Percentiles rank a stretch among this genome's conserved stretches.
phyloP scores from a whole-genome alignment of 2,797 vertebrate species.

The Rhynchonycteris naso region DNA sequence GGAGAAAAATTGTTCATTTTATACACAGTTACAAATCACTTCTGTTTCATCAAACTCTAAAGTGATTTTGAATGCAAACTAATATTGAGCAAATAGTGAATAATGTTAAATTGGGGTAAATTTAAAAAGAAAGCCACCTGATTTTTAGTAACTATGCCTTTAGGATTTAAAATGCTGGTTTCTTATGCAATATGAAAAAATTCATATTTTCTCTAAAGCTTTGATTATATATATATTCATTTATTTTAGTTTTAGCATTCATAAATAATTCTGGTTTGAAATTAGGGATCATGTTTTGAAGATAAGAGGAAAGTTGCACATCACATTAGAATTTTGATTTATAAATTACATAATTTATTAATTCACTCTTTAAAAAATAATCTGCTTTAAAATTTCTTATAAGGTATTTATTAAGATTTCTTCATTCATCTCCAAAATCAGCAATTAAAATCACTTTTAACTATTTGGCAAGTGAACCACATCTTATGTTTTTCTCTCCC shows the following conservation, averaged over 20 bases:
- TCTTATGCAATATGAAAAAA: background rate
- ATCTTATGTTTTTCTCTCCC: background rate
- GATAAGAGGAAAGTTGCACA: background rate
- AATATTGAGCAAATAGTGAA: background rate
- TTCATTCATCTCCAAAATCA: background rate
- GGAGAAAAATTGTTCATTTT: constrained; percentile 15
- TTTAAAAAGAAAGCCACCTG: constrained; percentile 18
- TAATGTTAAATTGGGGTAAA: background rate
- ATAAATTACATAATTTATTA: constrained; percentile 6
- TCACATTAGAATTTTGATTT: constrained; percentile 18
- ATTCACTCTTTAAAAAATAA: background rate
- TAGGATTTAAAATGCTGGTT: constrained; percentile 16
- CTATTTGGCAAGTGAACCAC: background rate
- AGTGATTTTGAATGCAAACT: constrained; percentile 2
- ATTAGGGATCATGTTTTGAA: background rate
- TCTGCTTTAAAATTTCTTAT: background rate
- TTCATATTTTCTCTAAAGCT: constrained; percentile 47
- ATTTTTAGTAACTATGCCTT: background rate
- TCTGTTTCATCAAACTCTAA: background rate
- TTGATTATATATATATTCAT: background rate
- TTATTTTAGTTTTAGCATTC: background rate
- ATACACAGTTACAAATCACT: background rate
- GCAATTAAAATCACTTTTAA: background rate
- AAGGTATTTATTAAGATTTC: constrained; percentile 9
- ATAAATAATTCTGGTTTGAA: constrained; percentile 17